Percentiles rank a stretch among this genome's conserved stretches.
Conservation (phyloP, 2,888 invertebrate genomes). For the Nymphalis c-album region DNA sequence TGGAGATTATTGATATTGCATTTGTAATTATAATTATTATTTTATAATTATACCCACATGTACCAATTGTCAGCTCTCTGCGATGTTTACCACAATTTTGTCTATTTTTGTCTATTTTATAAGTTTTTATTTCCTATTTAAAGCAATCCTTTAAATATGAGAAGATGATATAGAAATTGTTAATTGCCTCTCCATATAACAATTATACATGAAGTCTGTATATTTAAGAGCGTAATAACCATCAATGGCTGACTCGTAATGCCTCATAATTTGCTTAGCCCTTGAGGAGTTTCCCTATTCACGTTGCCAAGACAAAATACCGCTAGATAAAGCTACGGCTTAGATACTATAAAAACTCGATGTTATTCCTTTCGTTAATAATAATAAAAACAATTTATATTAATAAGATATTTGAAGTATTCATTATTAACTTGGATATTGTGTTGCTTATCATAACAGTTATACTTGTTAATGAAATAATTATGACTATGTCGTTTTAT, state of each 20-base stretch:
- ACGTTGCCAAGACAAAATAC: conserved; percentile 7
- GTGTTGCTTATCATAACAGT: conserved; percentile 1
- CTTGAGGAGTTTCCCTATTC: conserved; percentile 9
- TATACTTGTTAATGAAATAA: not conserved
- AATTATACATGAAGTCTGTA: not conserved
- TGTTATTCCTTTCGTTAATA: conserved; percentile 28
- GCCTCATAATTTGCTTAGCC: conserved; percentile 6
- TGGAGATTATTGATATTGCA: no score
- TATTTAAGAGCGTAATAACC: conserved; percentile 2
- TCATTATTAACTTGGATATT: conserved; percentile 33
- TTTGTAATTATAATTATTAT: no score
- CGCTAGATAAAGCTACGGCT: not conserved
- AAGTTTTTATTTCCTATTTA: no score
- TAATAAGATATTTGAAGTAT: conserved; percentile 32
- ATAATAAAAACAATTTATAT: conserved; percentile 31
- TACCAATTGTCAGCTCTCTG: no score
- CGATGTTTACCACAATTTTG: no score
- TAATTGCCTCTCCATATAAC: not conserved
- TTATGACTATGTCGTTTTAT: not conserved
- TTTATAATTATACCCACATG: no score
- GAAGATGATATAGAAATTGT: not conserved
- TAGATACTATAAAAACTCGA: conserved; percentile 29
- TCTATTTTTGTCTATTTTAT: no score
- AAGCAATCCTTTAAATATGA: not conserved
- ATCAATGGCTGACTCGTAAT: conserved; percentile 6